phyloP scores from a whole-genome alignment of 2,797 vertebrate species.

The Myotis daubentonii region DNA sequence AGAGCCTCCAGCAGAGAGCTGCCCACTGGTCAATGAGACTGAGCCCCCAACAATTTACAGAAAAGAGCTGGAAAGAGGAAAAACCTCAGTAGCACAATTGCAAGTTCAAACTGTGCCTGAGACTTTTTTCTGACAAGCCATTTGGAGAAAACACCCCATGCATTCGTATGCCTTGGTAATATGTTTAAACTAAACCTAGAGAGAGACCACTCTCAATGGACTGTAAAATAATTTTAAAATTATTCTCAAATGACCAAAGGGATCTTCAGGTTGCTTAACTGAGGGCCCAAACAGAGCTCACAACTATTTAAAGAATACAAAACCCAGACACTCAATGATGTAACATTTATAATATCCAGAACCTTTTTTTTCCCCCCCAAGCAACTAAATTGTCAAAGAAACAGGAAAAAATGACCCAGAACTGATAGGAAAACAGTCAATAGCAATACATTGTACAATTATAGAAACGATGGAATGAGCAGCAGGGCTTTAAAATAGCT shows the following conservation, averaged over 20 bases:
- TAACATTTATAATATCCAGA: neutral
- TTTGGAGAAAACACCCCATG: neutral
- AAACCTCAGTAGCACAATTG: neutral
- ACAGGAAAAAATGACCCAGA: neutral
- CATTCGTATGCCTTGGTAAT: neutral
- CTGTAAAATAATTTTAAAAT: neutral
- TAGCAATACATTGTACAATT: neutral
- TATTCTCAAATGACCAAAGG: neutral
- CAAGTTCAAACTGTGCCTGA: neutral
- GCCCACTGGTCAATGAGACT: neutral
- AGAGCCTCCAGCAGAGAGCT: neutral
- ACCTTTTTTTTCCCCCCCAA: neutral
- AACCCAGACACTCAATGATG: neutral
- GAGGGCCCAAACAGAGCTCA: neutral
- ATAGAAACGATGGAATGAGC: neutral
- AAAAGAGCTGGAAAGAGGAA: neutral
- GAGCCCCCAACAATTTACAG: neutral
- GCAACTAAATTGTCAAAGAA: neutral
- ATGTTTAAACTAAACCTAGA: neutral
- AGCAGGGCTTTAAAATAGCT: neutral
- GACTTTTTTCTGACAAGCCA: neutral
- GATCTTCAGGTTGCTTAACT: neutral
- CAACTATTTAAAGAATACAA: neutral
- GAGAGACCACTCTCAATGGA: neutral
- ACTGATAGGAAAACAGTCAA: neutral